These are phyloP conservation scores for Hydriomena furcata DNA, from an alignment of 2,888 invertebrate species.

Conservation along the genomic window DNA sequence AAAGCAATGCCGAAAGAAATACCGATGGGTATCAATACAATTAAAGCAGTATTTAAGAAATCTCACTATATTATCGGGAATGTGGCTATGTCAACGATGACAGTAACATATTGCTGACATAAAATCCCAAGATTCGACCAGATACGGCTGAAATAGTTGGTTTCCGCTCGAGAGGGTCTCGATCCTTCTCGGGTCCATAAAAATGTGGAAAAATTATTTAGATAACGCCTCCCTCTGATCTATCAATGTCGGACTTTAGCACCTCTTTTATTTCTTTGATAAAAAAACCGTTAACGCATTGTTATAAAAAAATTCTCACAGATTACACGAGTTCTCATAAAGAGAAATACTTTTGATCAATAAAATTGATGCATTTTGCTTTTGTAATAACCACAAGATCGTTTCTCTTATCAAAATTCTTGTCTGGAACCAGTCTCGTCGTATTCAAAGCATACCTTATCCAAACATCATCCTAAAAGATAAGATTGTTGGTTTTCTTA, in stretches of 20 bases:
- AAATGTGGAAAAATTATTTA: constrained; percentile 71
- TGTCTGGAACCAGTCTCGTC: constrained; percentile 33
- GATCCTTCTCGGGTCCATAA: constrained; percentile 61
- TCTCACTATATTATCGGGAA: constrained; percentile 71
- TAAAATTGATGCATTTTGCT: constrained; percentile 30
- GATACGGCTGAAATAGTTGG: constrained; percentile 74
- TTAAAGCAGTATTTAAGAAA: constrained; percentile 76
- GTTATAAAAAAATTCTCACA: constrained; percentile 15
- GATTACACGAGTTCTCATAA: constrained; percentile 20
- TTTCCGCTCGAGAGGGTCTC: constrained; percentile 64
- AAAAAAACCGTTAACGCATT: constrained; percentile 21
- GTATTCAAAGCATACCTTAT: constrained; percentile 50
- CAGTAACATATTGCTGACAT: constrained; percentile 79
- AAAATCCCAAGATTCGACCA: constrained; percentile 73
- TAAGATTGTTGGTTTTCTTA: constrained; percentile 65
- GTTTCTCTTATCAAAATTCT: constrained; percentile 33
- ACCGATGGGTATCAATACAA: constrained; percentile 75
- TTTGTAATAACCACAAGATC: constrained; percentile 24
- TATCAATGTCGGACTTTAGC: constrained; percentile 64
- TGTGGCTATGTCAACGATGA: constrained; percentile 65
- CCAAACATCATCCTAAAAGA: constrained; percentile 56
- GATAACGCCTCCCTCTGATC: constrained; percentile 65
- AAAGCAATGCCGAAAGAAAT: constrained; percentile 64
- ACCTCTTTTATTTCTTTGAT: constrained; percentile 34
- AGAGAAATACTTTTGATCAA: constrained; percentile 30